These are phyloP conservation scores for Neodiprion fabricii DNA, from an alignment of 1,140 invertebrate genomes.

Conservation along the genomic window DNA sequence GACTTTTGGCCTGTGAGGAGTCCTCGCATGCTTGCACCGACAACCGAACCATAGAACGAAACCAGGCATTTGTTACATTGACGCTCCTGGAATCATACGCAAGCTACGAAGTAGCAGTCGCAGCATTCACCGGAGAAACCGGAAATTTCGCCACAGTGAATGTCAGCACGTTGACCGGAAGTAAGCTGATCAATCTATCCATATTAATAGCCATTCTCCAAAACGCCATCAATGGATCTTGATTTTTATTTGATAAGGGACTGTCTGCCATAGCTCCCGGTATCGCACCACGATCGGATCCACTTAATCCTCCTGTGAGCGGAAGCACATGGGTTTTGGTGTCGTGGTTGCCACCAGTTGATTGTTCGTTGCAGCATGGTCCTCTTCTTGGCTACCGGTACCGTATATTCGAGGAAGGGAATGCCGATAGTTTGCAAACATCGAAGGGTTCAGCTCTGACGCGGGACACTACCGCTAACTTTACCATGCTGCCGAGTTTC, in stretches of 20 bases:
- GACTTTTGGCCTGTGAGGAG: background rate
- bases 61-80: background rate
- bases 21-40: background rate
- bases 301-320: background rate
- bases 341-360: conserved; percentile 13
- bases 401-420: conserved; percentile 7
- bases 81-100: conserved; percentile 6
- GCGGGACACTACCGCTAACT: background rate
- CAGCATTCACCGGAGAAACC: conserved; percentile 16
- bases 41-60: conserved; percentile 6
- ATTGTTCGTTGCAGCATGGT: conserved; percentile 15
- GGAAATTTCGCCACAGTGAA: conserved; percentile 1
- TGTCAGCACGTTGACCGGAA: background rate
- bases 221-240: background rate
- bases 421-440: background rate
- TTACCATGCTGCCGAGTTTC: conserved; percentile 4
- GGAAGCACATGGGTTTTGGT: conserved; percentile 15
- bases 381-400: conserved; percentile 17
- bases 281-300: background rate
- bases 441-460: background rate
- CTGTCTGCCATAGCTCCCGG: background rate
- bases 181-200: conserved; percentile 3
- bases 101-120: conserved; percentile 6
- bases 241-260: background rate
- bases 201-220: background rate